Percentiles rank a stretch among this genome's conserved stretches.
Conservation (phyloP, 2,888 invertebrate genomes). For the Abscondita cerata region DNA sequence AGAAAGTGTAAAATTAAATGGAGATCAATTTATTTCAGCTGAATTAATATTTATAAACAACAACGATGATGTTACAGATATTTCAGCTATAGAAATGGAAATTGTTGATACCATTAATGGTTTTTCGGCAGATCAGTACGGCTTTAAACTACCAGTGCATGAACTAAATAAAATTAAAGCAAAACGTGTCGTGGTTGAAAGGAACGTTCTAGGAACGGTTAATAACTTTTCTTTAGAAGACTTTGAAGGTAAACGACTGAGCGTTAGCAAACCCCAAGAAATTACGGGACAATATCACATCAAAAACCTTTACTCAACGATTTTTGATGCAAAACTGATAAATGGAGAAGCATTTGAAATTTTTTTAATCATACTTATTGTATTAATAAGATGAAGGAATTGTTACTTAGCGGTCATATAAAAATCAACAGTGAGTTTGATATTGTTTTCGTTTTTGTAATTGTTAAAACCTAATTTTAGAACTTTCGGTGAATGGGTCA, state of each 20-base stretch:
- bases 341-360: conserved; percentile 53
- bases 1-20: conserved; percentile 56
- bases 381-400: conserved; percentile 52
- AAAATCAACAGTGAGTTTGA: conserved; percentile 51
- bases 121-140: conserved; percentile 47
- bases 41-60: conserved; percentile 55
- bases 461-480: conserved; percentile 41
- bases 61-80: conserved; percentile 33
- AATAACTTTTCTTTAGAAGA: conserved; percentile 53
- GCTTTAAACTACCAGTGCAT: conserved; percentile 36
- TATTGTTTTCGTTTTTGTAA: neutral
- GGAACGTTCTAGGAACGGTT: conserved; percentile 53
- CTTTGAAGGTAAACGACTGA: conserved; percentile 50
- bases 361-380: conserved; percentile 45
- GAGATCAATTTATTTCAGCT: conserved; percentile 54
- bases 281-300: conserved; percentile 53
- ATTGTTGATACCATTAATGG: conserved; percentile 55
- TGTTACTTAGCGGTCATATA: conserved; percentile 55
- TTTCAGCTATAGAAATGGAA: conserved; percentile 52
- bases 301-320: conserved; percentile 48
- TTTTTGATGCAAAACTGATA: conserved; percentile 45
- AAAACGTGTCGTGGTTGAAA: conserved; percentile 49
- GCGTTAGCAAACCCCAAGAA: conserved; percentile 50
- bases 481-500: conserved; percentile 52
- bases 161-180: conserved; percentile 49